Base-by-base conservation (phyloP, 2,888 invertebrate species). In the Nesidiocoris tenuis region DNA sequence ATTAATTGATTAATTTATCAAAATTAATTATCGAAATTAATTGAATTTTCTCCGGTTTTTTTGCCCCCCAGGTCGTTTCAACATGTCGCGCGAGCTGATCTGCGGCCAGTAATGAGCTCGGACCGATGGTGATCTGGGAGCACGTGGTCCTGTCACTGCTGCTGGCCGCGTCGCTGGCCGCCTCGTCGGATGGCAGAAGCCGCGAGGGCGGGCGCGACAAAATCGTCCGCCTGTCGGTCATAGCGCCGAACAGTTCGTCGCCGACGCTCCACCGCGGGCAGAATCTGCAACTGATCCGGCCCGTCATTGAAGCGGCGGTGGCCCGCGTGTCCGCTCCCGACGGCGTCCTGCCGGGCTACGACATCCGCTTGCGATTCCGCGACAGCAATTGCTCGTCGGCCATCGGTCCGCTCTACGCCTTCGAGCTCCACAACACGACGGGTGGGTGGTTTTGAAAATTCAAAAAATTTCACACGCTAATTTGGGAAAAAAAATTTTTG, bases 301-400 rank as follows among this genome's bases (percentile, higher is more conserved):
- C 92, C 0, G 90, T 91, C 55, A 85, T 93, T 66, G 87, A 89
- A 79, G 85, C 92, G 84, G 92, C 91, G 12, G 87, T 91, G 59
- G 85, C 85, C 61, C 87, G 87, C 64, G 87, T 91, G 17, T 88
- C 88, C 0, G 85, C 86, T 66, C 82, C 86, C 61, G 61, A 3
- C 18, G 89, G 88, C 0, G 85, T 89, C 16, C 83, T 91, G 23
- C 88, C 90, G 0, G 89, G 88, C n/a, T 90, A 91, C 87, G 87
- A 86, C 74, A 88, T 93, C 75, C 84, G 87, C 67, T 87, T 92
- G 1, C 88, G 89, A 77, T 88, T 90, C 80, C 85, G 90, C 78
- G 91, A 94, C 81, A 91, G 92, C 0, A 86, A 88, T 68, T 92
- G 92, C 82, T 92, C 92, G 23, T 92, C 93, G 1, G 89, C 89